Evolutionary conservation across 64 coral and sea anemone genomes (phyloP).

Genomic region (Montipora sp.): DNA sequence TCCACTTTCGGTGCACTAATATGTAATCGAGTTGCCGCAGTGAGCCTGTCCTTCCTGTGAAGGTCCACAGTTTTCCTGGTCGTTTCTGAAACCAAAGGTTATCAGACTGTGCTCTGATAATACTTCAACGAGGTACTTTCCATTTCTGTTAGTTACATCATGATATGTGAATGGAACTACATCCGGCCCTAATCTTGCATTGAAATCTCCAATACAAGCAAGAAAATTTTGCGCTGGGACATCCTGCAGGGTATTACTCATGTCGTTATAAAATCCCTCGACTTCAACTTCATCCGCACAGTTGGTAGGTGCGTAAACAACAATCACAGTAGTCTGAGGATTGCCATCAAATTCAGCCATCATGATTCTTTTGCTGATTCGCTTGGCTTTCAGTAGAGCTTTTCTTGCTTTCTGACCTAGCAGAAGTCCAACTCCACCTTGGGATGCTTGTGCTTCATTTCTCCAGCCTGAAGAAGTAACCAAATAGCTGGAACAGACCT

Average conservation of each 20-base stretch:
- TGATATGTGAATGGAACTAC: conserved; percentile 43
- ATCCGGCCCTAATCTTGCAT: conserved; percentile 50
- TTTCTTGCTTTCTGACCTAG: conserved; percentile 7
- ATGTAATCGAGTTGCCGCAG: conserved; percentile 45
- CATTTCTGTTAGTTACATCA: conserved; percentile 48
- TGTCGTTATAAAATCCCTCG: no score
- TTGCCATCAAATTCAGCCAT: conserved; percentile 12
- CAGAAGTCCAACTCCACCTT: conserved; percentile 26
- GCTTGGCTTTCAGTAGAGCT: not conserved
- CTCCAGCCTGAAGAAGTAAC: conserved; percentile 5
- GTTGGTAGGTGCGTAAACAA: conserved; percentile 26
- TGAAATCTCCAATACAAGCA: conserved; percentile 30
- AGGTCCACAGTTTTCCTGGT: conserved; percentile 25
- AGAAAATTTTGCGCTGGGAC: conserved; percentile 33
- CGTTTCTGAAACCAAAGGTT: conserved; percentile 41
- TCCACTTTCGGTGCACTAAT: conserved; percentile 13
- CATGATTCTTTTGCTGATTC: not conserved
- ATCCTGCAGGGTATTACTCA: not conserved
- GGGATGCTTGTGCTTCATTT: conserved; percentile 18
- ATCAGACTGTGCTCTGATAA: conserved; percentile 10
- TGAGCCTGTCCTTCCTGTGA: not conserved
- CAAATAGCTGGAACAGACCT: not conserved
- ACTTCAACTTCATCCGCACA: not conserved
- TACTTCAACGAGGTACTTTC: conserved; percentile 33
- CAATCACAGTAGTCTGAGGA: conserved; percentile 33